phyloP scores from a whole-genome alignment of 2,888 invertebrate species.

The Ptycholaimellus sp. region DNA sequence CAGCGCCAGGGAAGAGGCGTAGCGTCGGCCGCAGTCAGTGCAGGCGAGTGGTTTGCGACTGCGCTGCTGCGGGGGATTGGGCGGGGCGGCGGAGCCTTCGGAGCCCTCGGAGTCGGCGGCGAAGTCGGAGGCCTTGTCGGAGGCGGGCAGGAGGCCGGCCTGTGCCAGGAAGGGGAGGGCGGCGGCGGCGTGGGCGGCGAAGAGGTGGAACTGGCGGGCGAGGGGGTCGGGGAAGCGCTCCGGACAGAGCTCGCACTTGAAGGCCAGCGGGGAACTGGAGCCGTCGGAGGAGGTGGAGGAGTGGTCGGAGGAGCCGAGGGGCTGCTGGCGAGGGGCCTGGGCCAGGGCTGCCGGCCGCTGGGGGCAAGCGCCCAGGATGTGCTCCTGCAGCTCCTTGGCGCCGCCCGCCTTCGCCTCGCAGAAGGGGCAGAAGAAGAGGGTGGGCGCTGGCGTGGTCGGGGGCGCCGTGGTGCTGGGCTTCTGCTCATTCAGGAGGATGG shows the following conservation, averaged over 20 bases:
- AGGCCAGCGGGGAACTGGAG: conserved; percentile 35
- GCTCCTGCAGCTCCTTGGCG: too few species aligned
- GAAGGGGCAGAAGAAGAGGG: too few species aligned
- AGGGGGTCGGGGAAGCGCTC: conserved; percentile 26
- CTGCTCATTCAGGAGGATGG: too few species aligned
- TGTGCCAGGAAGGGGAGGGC: too few species aligned
- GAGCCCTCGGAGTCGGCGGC: too few species aligned
- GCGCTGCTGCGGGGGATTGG: conserved; percentile 7
- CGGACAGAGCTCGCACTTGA: conserved; percentile 26
- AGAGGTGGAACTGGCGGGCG: conserved; percentile 30
- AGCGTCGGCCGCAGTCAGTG: conserved; percentile 24
- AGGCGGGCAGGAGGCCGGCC: too few species aligned
- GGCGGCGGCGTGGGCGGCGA: conserved; percentile 26
- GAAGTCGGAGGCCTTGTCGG: too few species aligned
- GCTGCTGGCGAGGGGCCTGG: conserved; percentile 27
- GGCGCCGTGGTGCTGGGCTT: too few species aligned
- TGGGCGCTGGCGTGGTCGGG: too few species aligned
- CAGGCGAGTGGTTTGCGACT: conserved; percentile 23
- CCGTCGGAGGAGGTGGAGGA: conserved; percentile 17
- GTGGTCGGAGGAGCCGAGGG: neutral
- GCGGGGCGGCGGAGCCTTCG: too few species aligned
- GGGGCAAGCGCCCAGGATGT: conserved; percentile 38
- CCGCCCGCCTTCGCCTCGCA: too few species aligned
- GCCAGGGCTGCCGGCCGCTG: conserved; percentile 2
- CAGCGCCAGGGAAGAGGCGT: conserved; percentile 24